Evolutionary conservation across 2,113 vertebrate species (phyloP).

Genomic region (Sturnira hondurensis): DNA sequence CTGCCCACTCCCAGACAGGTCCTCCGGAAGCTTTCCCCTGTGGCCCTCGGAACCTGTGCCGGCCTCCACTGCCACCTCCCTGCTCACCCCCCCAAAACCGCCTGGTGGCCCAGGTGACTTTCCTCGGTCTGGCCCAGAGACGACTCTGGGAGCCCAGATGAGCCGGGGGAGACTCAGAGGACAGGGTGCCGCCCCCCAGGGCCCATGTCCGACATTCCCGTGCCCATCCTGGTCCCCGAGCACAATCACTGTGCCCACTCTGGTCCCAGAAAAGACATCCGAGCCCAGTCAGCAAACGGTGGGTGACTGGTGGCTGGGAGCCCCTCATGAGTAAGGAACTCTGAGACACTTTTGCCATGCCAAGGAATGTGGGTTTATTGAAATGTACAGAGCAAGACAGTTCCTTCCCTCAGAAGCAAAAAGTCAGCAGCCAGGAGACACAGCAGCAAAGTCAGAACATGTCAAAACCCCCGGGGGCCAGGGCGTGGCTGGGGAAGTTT

Average conservation of each 20-base stretch:
- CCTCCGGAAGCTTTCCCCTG: not conserved
- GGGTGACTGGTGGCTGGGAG: not conserved
- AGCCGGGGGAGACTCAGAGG: not conserved
- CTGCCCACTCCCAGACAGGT: rapidly evolving
- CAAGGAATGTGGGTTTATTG: slow-evolving; percentile 62
- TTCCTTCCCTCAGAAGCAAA: not conserved
- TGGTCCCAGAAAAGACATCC: not conserved
- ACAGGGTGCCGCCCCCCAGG: not conserved
- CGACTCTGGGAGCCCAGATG: not conserved
- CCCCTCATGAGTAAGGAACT: slow-evolving; percentile 43
- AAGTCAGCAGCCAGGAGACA: slow-evolving; percentile 33
- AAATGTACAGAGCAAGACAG: slow-evolving; percentile 22
- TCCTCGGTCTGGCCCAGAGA: not conserved
- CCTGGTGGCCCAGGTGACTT: not conserved
- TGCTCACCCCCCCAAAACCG: too few species aligned
- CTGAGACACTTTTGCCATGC: slow-evolving; percentile 53
- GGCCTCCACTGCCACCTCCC: not conserved
- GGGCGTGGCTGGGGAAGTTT: not conserved
- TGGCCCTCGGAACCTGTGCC: not conserved
- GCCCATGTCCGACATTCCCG: too few species aligned
- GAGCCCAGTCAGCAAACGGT: not conserved
- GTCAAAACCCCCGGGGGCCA: not conserved
- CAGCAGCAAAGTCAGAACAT: not conserved
- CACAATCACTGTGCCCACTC: too few species aligned
- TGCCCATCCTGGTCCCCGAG: too few species aligned